Evolutionary conservation across 2,888 invertebrate genomes (phyloP).

Genomic region (Chrysodeixis includens): DNA sequence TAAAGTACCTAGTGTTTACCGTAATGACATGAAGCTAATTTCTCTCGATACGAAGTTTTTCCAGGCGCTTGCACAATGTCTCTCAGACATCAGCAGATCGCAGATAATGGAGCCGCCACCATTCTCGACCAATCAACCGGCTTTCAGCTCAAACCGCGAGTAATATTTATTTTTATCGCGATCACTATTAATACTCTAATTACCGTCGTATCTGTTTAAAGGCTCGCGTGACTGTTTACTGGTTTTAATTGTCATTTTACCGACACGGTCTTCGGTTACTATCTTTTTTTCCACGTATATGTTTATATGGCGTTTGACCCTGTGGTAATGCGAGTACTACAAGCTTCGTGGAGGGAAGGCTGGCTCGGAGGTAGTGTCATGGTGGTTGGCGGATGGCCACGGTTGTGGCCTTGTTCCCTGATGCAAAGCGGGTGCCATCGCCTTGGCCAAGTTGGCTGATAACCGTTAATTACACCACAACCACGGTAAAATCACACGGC

Average conservation of each 20-base stretch:
- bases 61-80: slow-evolving; percentile 27
- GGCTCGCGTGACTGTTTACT: slow-evolving; percentile 46
- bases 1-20: slow-evolving; percentile 1
- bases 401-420: slow-evolving; percentile 60
- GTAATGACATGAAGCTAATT: slow-evolving; percentile 16
- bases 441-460: slow-evolving; percentile 63
- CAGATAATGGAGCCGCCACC: slow-evolving; percentile 16
- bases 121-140: slow-evolving; percentile 17
- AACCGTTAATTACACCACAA: slow-evolving; percentile 46
- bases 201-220: slow-evolving; percentile 51
- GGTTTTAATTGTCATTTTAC: slow-evolving; percentile 41
- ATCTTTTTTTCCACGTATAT: slow-evolving; percentile 11
- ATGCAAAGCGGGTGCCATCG: slow-evolving; percentile 69
- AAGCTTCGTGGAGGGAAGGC: not conserved
- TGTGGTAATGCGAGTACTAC: slow-evolving; percentile 8
- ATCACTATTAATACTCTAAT: slow-evolving; percentile 37
- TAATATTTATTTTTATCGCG: slow-evolving; percentile 38
- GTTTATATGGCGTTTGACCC: slow-evolving; percentile 2
- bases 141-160: slow-evolving; percentile 23
- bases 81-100: slow-evolving; percentile 18
- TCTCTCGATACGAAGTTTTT: slow-evolving; percentile 12
- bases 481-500: slow-evolving; percentile 25
- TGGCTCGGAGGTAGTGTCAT: slow-evolving; percentile 30
- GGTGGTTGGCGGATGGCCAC: slow-evolving; percentile 65
- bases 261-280: slow-evolving; percentile 19